phyloP scores from a whole-genome alignment of 2,113 vertebrate genomes.

The Puffinus mauretanicus region DNA sequence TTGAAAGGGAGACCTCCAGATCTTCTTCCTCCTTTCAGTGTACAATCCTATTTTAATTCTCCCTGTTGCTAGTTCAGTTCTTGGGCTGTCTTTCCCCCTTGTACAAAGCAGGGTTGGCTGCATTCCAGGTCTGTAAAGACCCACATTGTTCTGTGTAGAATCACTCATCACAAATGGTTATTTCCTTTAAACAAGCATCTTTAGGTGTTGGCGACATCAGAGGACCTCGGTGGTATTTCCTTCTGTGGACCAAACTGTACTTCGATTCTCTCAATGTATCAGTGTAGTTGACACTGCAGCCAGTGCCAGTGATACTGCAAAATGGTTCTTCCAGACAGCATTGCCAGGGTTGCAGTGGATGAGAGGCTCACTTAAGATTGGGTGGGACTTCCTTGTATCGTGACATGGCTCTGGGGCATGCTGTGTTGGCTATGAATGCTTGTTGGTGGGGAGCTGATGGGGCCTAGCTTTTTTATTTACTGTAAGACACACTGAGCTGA shows the following conservation, averaged over 20 bases:
- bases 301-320: neutral
- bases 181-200: neutral
- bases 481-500: neutral
- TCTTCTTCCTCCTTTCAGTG: neutral
- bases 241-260: neutral
- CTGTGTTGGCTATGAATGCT: neutral
- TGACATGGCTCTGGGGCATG: neutral
- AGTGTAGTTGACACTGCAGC: neutral
- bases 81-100: neutral
- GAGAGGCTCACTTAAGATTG: neutral
- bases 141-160: neutral
- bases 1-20: neutral
- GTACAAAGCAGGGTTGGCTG: neutral
- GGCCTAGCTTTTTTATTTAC: neutral
- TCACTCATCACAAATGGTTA: neutral
- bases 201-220: neutral
- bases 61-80: neutral
- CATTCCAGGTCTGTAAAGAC: neutral
- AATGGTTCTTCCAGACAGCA: neutral
- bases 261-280: neutral
- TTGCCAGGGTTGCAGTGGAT: neutral
- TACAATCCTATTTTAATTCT: neutral
- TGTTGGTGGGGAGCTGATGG: neutral
- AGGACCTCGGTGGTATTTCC: neutral
- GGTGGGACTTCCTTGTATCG: neutral